Conservation (phyloP, 2,113 vertebrate genomes). For the Calonectris borealis region DNA sequence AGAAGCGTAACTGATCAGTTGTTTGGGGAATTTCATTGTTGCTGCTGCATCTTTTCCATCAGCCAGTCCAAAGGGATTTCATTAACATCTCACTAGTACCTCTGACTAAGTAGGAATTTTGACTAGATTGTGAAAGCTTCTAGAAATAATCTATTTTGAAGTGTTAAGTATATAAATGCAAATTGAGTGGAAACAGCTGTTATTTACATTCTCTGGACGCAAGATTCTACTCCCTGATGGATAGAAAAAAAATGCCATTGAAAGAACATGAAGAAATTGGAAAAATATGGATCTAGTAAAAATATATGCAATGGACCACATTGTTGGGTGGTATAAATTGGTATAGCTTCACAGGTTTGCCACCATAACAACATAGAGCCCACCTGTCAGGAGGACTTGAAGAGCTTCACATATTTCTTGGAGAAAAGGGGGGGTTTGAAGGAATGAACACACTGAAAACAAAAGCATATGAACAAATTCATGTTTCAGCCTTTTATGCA, state of each 20-base stretch:
- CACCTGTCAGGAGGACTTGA: not conserved
- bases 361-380: not conserved
- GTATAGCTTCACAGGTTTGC: not conserved
- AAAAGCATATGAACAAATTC: not conserved
- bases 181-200: constrained; percentile 46
- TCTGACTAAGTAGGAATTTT: not conserved
- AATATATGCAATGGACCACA: not conserved
- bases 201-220: not conserved
- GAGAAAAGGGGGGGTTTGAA: not conserved
- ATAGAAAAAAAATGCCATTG: not conserved
- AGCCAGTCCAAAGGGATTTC: constrained; percentile 15
- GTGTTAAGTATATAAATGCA: constrained; percentile 2
- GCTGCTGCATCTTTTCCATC: not conserved
- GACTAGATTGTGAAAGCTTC: constrained; percentile 15
- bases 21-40: not conserved
- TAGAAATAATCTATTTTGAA: constrained; percentile 9
- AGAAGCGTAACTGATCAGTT: not conserved
- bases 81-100: not conserved
- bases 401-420: not conserved
- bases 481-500: not conserved
- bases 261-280: not conserved
- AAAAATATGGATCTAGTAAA: not conserved
- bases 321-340: not conserved
- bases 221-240: not conserved
- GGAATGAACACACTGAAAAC: not conserved